phyloP scores from a whole-genome alignment of 2,888 invertebrate genomes.

The Acrobasis suavella region DNA sequence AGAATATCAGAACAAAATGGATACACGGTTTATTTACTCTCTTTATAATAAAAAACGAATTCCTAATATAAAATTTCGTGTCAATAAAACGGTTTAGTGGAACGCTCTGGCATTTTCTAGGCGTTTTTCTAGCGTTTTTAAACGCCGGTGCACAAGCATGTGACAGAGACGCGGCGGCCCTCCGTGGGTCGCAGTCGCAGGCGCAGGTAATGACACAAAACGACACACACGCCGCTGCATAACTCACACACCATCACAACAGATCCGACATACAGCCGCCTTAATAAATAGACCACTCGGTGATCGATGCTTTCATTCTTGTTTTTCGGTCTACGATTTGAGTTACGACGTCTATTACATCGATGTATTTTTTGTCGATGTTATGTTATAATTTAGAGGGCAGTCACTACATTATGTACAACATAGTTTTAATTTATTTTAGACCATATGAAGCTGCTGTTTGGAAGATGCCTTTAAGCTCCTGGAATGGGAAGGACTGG shows the following conservation, averaged over 20 bases:
- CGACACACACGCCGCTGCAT: constrained; percentile 51
- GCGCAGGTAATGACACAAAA: constrained; percentile 68
- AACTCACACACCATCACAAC: constrained; percentile 59
- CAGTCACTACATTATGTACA: not conserved
- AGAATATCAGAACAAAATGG: no score
- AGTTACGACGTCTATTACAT: constrained; percentile 2
- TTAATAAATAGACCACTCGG: constrained; percentile 26
- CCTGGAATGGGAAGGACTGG: no score
- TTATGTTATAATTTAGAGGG: not conserved
- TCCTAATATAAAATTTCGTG: no score
- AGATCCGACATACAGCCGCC: constrained; percentile 31
- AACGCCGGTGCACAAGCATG: constrained; percentile 43
- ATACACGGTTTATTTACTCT: not conserved
- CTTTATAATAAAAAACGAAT: no score
- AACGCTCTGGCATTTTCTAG: not conserved
- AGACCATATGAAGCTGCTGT: no score
- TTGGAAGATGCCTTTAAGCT: no score
- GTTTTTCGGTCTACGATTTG: constrained; percentile 7
- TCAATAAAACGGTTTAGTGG: no score
- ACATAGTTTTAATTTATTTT: no score
- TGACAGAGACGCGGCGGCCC: constrained; percentile 48
- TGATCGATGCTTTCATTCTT: constrained; percentile 22
- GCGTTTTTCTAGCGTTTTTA: constrained; percentile 35
- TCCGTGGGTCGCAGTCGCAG: constrained; percentile 50
- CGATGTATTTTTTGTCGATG: not conserved